Evolutionary conservation across 2,797 vertebrate species (phyloP).

Genomic region (Helostoma temminkii): DNA sequence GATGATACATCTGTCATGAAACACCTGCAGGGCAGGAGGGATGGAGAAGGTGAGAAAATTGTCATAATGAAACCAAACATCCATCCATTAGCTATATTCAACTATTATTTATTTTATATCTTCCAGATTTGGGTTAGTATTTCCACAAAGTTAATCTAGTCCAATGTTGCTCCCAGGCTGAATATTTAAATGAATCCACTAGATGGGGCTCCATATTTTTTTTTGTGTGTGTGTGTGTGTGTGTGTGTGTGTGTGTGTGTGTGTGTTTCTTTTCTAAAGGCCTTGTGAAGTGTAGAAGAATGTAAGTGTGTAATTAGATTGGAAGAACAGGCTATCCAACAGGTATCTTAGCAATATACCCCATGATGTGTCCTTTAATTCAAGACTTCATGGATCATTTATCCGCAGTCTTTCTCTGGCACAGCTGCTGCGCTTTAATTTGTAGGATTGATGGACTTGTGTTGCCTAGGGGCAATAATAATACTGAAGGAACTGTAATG

Average conservation of each 20-base stretch:
- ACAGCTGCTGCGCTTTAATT: no score
- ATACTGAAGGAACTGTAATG: slow-evolving; percentile 19
- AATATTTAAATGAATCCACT: slow-evolving; percentile 47
- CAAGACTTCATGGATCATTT: slow-evolving; percentile 7
- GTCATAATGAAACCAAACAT: no score
- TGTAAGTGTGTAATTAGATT: background rate
- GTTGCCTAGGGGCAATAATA: slow-evolving; percentile 9
- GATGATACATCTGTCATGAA: no score
- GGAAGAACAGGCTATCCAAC: slow-evolving; percentile 8
- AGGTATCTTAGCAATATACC: slow-evolving; percentile 27
- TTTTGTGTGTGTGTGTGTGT: background rate
- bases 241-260: background rate
- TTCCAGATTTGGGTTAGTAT: no score
- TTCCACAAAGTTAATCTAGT: no score
- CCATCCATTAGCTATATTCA: no score
- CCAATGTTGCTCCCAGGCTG: background rate
- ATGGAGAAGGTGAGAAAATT: no score
- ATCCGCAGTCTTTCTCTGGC: background rate
- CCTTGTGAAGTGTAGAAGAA: background rate
- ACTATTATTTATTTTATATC: no score
- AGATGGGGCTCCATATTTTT: slow-evolving; percentile 62
- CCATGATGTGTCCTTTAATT: slow-evolving; percentile 34
- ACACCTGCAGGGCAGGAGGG: no score
- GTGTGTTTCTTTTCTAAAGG: background rate
- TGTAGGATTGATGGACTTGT: slow-evolving; percentile 1